Percentiles rank a stretch among this genome's conserved stretches.
These are phyloP conservation scores for Isaurus tuberculatus DNA, from an alignment of 92 coral and sea anemone genomes.

Conservation along the genomic window DNA sequence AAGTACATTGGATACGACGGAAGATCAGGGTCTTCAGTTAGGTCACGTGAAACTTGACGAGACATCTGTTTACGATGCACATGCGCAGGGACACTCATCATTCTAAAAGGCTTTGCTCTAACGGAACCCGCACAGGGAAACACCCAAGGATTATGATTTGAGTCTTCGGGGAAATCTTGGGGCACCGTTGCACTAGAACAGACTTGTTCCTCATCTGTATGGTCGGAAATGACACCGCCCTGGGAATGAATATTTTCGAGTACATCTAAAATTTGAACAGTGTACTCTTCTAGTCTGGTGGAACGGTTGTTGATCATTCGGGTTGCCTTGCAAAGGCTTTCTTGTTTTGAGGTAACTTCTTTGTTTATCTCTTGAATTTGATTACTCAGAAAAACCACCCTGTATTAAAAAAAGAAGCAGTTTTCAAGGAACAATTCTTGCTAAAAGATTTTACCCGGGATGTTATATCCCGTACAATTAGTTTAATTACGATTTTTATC, in stretches of 20 bases:
- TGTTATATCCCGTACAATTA: too few species aligned
- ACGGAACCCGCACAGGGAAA: constrained; percentile 59
- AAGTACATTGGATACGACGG: constrained; percentile 13
- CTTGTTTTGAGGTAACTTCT: constrained; percentile 54
- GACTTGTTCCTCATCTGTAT: constrained; percentile 10
- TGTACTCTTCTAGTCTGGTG: constrained; percentile 75
- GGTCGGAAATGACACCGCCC: constrained; percentile 20
- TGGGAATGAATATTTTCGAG: constrained; percentile 64
- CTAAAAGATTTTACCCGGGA: too few species aligned
- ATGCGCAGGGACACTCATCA: constrained; percentile 86
- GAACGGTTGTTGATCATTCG: constrained; percentile 66
- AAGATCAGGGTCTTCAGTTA: neutral
- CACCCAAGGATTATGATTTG: constrained; percentile 32
- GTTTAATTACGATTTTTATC: too few species aligned
- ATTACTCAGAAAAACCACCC: constrained; percentile 65
- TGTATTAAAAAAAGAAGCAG: constrained; percentile 19
- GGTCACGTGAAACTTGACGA: constrained; percentile 30
- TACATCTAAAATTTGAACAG: constrained; percentile 75
- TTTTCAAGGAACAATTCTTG: neutral
- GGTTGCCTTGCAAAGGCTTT: constrained; percentile 56
- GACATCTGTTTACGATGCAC: constrained; percentile 61
- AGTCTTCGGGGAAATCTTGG: neutral
- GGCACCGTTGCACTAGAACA: constrained; percentile 19
- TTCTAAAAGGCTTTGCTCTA: constrained; percentile 57
- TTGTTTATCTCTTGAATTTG: constrained; percentile 66